Evolutionary conservation across 2,797 vertebrate genomes (phyloP).

Genomic region (Lagorchestes hirsutus): DNA sequence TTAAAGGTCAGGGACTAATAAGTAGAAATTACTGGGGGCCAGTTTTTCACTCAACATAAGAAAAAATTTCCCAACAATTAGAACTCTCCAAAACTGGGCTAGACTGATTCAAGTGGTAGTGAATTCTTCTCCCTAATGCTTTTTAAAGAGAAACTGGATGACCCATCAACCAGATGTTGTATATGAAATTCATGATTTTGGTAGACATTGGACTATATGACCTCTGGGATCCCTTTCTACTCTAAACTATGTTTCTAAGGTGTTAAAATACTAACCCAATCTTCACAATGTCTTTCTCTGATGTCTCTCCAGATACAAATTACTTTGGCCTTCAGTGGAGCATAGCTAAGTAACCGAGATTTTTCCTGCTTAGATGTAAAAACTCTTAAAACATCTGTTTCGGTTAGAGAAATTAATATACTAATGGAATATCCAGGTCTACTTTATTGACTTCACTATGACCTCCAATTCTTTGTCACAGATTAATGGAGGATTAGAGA

Average conservation of each 20-base stretch:
- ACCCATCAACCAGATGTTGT: neutral
- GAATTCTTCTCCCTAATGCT: neutral
- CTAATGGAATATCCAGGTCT: neutral
- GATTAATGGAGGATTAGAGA: constrained; percentile 2
- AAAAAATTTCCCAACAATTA: neutral
- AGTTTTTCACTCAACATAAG: neutral
- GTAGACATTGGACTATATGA: neutral
- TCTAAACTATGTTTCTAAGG: neutral
- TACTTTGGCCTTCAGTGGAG: neutral
- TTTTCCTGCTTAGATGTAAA: neutral
- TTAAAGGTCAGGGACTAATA: neutral
- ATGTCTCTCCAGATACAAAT: neutral
- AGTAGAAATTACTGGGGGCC: neutral
- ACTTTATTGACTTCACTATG: neutral
- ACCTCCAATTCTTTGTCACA: neutral
- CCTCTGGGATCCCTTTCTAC: neutral
- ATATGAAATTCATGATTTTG: neutral
- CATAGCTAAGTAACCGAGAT: neutral
- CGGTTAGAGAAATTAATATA: constrained; percentile 4
- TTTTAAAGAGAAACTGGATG: neutral
- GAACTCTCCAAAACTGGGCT: neutral
- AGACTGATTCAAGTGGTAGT: neutral
- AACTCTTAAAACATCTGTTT: neutral
- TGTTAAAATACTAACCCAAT: neutral
- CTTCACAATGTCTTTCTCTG: neutral